Evolutionary conservation across 2,888 invertebrate species (phyloP).

Genomic region (Drosophila mimetica): DNA sequence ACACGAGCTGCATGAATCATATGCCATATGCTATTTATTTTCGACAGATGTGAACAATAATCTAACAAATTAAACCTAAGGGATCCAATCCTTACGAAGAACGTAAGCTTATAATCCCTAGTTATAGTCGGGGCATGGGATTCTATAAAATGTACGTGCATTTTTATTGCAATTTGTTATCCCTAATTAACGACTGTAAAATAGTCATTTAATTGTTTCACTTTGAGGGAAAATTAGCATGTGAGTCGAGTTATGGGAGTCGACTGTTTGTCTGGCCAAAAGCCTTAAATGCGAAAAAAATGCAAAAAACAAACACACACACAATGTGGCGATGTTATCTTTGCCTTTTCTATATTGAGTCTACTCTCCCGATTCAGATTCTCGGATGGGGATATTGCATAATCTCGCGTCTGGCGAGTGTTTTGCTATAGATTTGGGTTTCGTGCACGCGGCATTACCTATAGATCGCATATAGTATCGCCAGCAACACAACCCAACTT

Average conservation of each 20-base stretch:
- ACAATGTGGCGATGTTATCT: conserved; percentile 4
- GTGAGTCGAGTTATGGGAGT: conserved; percentile 9
- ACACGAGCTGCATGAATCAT: conserved; percentile 31
- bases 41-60: too few relatives aligned
- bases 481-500: conserved; percentile 7
- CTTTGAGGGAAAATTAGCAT: conserved; percentile 7
- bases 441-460: neutral
- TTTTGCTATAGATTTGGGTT: conserved; percentile 4
- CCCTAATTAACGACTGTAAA: conserved; percentile 19
- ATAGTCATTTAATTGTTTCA: conserved; percentile 29
- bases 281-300: neutral
- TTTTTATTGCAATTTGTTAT: conserved; percentile 5
- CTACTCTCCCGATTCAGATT: conserved; percentile 9
- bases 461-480: conserved; percentile 4
- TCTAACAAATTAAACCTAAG: too few relatives aligned
- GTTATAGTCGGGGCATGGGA: neutral
- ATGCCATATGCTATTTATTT: conserved; percentile 13
- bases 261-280: conserved; percentile 19
- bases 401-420: conserved; percentile 15
- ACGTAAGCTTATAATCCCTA: neutral
- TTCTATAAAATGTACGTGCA: neutral
- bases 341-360: conserved; percentile 2
- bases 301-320: neutral
- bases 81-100: too few relatives aligned
- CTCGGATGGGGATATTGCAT: conserved; percentile 14